Base-by-base conservation (phyloP, 2,888 invertebrate species). In the Falcaria lacertinaria region DNA sequence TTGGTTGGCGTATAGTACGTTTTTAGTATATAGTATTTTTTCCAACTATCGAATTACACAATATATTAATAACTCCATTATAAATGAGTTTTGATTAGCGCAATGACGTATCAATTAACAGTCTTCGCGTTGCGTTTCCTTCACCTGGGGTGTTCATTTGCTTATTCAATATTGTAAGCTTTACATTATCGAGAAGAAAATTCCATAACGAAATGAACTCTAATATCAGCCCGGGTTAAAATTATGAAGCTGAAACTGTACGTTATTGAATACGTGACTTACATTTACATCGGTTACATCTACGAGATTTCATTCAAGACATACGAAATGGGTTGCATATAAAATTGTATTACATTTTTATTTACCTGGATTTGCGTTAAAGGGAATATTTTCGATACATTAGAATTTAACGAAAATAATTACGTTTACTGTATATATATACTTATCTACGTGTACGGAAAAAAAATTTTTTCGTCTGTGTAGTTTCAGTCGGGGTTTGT, bases 181-280 rank as follows among this genome's bases (percentile, higher is more conserved):
- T 64, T 64, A 57, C 61, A 66, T 69, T 69, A 74, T 69, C 37
- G 37, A 15, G 16, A 14, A 37, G 22, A 37, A 75, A 79, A 78
- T 84, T 83, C 83, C 78, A 77, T 80, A 81, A 83, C 83, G 80
- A 81, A 84, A 86, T 85, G 83, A 82, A 83, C 74, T 84, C 76
- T 83, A 81, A 87, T 86, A 88, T 83, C 79, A 80, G 80, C 71
- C 67, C 61, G 83, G 82, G 85, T 82, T 85, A 76, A 87, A 88
- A 88, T 87, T 87, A 87, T 87, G 87, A 88, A 85, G 85, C 86
- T 86, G 83, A 88, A 88, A 88, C 85, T 85, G 87, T 81, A 83
- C 80, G 86, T 87, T 89, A 89, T 89, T 89, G 88, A 87, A 89
- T 84, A 88, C 88, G 88, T 89, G 88, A 86, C 87, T 83, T 84